A percentile compares a stretch with the other conserved stretches of the same genome.
These are phyloP conservation scores for Lepidothrix coronata DNA, from an alignment of 2,113 vertebrate species.

Conservation along the genomic window DNA sequence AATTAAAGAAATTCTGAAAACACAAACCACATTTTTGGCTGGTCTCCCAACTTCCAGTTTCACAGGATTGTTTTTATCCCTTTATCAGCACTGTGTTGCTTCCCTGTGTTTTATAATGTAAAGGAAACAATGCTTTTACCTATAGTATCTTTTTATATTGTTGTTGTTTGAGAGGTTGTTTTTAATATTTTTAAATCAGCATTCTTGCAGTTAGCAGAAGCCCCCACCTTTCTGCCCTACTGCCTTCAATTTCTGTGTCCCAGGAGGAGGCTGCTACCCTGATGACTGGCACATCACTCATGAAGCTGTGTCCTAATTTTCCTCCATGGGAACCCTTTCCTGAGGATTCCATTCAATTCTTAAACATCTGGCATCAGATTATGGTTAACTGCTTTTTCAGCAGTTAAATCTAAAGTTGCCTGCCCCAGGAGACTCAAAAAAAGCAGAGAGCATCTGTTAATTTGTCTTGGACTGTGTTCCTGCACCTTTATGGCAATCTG, in stretches of 20 bases:
- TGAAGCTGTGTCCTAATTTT: neutral
- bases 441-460: neutral
- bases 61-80: neutral
- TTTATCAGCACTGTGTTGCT: neutral
- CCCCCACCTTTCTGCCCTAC: neutral
- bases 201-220: neutral
- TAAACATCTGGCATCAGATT: conserved; percentile 10
- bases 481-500: neutral
- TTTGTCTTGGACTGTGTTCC: neutral
- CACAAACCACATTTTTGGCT: neutral
- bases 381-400: neutral
- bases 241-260: fast-evolving
- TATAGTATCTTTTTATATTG: neutral
- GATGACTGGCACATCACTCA: neutral
- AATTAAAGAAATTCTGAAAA: neutral
- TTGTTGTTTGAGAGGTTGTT: neutral
- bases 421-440: neutral
- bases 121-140: neutral
- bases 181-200: fast-evolving
- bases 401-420: neutral
- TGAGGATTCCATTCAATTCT: neutral
- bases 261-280: neutral
- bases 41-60: neutral
- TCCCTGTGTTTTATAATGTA: neutral
- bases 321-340: neutral